Evolutionary conservation across 2,888 invertebrate genomes (phyloP).

Genomic region (Lithophane ornitopus): DNA sequence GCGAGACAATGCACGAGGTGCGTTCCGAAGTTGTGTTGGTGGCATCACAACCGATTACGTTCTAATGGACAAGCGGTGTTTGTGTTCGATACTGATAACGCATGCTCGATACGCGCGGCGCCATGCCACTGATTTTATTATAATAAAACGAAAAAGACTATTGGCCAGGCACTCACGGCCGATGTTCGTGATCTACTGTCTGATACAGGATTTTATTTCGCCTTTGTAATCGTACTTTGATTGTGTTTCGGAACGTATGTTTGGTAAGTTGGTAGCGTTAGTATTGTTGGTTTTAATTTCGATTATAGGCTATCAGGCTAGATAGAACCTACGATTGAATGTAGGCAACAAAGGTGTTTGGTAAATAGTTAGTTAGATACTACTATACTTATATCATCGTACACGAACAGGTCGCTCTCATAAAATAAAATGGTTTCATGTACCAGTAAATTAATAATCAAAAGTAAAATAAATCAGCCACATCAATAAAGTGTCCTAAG

Average conservation of each 20-base stretch:
- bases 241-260: slow-evolving; percentile 49
- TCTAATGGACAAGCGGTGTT: slow-evolving; percentile 91
- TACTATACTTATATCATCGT: neutral
- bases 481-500: neutral
- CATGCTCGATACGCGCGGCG: slow-evolving; percentile 88
- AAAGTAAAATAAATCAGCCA: slow-evolving; percentile 1
- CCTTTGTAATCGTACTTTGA: slow-evolving; percentile 60
- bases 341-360: neutral
- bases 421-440: neutral
- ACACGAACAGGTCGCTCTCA: neutral
- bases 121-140: slow-evolving; percentile 88
- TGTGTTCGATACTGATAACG: slow-evolving; percentile 87
- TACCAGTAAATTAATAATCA: neutral
- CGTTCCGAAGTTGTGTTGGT: slow-evolving; percentile 86
- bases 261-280: slow-evolving; percentile 53
- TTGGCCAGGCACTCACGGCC: slow-evolving; percentile 71
- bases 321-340: slow-evolving; percentile 20
- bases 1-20: slow-evolving; percentile 81
- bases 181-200: slow-evolving; percentile 80
- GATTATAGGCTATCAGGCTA: slow-evolving; percentile 25
- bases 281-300: slow-evolving; percentile 35
- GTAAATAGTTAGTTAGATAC: neutral
- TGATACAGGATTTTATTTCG: slow-evolving; percentile 73
- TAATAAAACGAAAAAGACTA: slow-evolving; percentile 75
- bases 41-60: slow-evolving; percentile 90